A percentile compares a stretch with the other conserved stretches of the same genome.
Evolutionary conservation across 1,140 invertebrate species (phyloP).

Genomic region (Halesus radiatus): DNA sequence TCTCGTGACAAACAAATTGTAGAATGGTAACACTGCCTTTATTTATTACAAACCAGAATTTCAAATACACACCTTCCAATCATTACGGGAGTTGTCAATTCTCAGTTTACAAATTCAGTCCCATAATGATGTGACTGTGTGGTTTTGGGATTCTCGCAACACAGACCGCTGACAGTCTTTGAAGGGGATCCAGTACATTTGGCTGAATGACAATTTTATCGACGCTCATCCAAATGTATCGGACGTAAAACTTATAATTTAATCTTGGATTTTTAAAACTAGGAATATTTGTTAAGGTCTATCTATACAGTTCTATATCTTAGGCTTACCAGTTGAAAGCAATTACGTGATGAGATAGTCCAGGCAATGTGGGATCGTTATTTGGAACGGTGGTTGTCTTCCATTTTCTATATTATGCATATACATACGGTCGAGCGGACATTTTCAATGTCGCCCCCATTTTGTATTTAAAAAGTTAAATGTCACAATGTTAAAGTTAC

Average conservation of each 20-base stretch:
- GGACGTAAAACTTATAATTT: not conserved
- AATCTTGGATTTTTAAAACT: not conserved
- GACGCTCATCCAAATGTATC: not conserved
- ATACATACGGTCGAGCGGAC: too few species aligned
- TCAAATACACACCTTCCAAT: not conserved
- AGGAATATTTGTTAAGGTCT: not conserved
- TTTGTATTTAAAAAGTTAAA: too few species aligned
- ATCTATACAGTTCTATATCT: not conserved
- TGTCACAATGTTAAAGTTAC: too few species aligned
- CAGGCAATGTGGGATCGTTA: not conserved
- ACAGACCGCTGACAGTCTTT: too few species aligned
- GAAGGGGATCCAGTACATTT: not conserved
- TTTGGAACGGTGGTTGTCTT: too few species aligned
- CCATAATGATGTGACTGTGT: too few species aligned
- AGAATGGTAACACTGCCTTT: conserved; percentile 32
- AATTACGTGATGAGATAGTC: not conserved
- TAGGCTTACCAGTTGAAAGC: not conserved
- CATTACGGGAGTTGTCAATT: too few species aligned
- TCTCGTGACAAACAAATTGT: not conserved
- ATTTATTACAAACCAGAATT: not conserved
- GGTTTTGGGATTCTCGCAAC: too few species aligned
- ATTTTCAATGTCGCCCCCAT: too few species aligned
- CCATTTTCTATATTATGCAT: too few species aligned
- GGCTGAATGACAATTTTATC: not conserved
- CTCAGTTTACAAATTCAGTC: too few species aligned